Base-by-base conservation (phyloP, 2,797 vertebrate genomes). In the Chelon auratus region DNA sequence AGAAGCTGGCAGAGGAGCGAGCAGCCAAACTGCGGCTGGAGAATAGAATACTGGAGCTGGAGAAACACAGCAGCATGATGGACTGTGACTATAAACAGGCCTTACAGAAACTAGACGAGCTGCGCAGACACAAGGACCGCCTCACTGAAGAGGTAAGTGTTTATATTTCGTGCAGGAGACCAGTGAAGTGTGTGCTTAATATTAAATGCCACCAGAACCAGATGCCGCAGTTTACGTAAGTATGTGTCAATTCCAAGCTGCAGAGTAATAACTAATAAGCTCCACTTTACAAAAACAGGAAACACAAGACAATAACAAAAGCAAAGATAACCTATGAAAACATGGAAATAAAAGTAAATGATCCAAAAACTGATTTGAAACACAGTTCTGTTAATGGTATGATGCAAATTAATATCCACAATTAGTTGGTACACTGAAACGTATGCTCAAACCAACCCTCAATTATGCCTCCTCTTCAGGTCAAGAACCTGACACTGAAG, bases 81-180 rank as follows among this genome's bases (percentile, higher is more conserved):
- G 97, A 99, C 91, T 99, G 98, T 6, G 98, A 99, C 90, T 95
- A 98, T 75, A 99, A 99, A 82, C 98, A 99, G 87, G 95, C 97
- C 0, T 95, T 97, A 61, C 98, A 99, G 93, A 99, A 97, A 84
- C 93, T 97, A 17, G 97, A 97, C 0, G 97, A 99, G 84, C 94
- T 99, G 47, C 95, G 97, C 30, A 91, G 92, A 42, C 96, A 97
- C 72, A 99, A 99, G 78, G 97, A 99, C 85, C 91, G 92, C 54
- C 94, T 99, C 8, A 96, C 90, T 3, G 98, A 99, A 86, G 97
- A 99, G 93, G 98, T 97, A 91, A 63, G 56, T 9, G 37, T 67
- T 72, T 74, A 59, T 45, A 14, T 33, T 69, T 33, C 51, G 24
- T n/a, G 12, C 65, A 36, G 20, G 51, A 45, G 3, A 55, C 11